phyloP scores from a whole-genome alignment of 2,113 vertebrate species.

The Phylloscopus trochiloides region DNA sequence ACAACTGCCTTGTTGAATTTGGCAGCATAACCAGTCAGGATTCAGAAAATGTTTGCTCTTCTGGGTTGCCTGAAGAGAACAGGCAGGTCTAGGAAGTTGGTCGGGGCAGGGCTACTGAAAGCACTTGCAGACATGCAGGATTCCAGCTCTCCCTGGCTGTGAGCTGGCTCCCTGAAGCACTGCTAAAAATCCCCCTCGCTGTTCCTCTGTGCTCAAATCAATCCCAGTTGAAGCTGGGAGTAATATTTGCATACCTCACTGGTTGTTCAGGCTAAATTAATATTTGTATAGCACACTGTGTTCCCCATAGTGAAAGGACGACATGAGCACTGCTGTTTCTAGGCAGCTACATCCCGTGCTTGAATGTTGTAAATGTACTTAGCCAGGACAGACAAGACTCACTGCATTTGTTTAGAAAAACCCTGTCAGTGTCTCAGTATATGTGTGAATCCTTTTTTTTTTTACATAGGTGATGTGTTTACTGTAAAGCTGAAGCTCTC shows the following conservation, averaged over 20 bases:
- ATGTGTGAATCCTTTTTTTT: neutral
- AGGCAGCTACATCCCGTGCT: conserved; percentile 15
- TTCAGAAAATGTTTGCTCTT: neutral
- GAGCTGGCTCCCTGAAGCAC: neutral
- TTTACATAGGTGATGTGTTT: neutral
- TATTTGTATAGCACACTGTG: conserved; percentile 48
- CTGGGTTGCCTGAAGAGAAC: neutral
- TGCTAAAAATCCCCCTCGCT: neutral
- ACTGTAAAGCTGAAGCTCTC: neutral
- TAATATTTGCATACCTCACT: conserved; percentile 39
- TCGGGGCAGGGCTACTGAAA: neutral
- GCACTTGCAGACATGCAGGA: neutral
- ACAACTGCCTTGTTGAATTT: neutral
- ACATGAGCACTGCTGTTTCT: neutral
- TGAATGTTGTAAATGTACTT: neutral
- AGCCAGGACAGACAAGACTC: neutral
- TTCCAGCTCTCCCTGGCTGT: neutral
- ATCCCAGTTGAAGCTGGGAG: neutral
- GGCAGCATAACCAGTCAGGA: neutral
- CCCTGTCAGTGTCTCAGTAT: neutral
- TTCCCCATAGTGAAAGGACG: neutral
- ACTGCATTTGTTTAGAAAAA: neutral
- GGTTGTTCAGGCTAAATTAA: conserved; percentile 46
- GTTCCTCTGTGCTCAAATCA: neutral
- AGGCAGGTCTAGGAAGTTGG: neutral